Evolutionary conservation across 1,140 invertebrate species (phyloP).

Genomic region (Drosophila subobscura): DNA sequence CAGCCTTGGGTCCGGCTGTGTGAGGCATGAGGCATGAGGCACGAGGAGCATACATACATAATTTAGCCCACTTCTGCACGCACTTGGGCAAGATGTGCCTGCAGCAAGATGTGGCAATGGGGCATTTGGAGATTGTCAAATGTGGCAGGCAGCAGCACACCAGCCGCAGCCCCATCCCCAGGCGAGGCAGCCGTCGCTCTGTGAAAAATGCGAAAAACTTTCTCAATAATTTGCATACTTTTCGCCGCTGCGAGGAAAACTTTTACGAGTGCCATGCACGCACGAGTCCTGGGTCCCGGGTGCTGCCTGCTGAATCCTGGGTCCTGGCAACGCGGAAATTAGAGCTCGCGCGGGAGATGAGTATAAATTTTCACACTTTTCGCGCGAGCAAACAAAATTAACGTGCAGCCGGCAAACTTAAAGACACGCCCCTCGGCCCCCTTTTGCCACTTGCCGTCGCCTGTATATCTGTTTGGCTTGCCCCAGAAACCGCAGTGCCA

Average conservation of each 20-base stretch:
- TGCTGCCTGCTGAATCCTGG: not conserved
- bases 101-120: slow-evolving; percentile 38
- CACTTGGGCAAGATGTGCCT: slow-evolving; percentile 34
- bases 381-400: slow-evolving; percentile 73
- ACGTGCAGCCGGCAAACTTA: slow-evolving; percentile 65
- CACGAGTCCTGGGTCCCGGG: slow-evolving; percentile 30
- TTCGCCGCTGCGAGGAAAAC: slow-evolving; percentile 59
- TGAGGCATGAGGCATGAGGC: slow-evolving; percentile 3
- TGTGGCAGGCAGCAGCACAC: slow-evolving; percentile 28
- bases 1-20: slow-evolving; percentile 19
- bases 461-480: slow-evolving; percentile 11
- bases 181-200: slow-evolving; percentile 8
- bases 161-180: slow-evolving; percentile 8
- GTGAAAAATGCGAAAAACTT: slow-evolving; percentile 76
- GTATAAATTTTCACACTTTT: slow-evolving; percentile 76
- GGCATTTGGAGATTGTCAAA: slow-evolving; percentile 68
- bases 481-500: slow-evolving; percentile 57
- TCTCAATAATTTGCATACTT: slow-evolving; percentile 80
- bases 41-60: slow-evolving; percentile 40
- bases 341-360: slow-evolving; percentile 58
- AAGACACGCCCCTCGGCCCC: slow-evolving; percentile 49
- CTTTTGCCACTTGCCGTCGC: not conserved
- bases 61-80: slow-evolving; percentile 45
- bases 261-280: slow-evolving; percentile 46
- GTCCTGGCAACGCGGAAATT: slow-evolving; percentile 53